Conservation (phyloP, 2,797 vertebrate genomes). For the Crypturellus tataupa region DNA sequence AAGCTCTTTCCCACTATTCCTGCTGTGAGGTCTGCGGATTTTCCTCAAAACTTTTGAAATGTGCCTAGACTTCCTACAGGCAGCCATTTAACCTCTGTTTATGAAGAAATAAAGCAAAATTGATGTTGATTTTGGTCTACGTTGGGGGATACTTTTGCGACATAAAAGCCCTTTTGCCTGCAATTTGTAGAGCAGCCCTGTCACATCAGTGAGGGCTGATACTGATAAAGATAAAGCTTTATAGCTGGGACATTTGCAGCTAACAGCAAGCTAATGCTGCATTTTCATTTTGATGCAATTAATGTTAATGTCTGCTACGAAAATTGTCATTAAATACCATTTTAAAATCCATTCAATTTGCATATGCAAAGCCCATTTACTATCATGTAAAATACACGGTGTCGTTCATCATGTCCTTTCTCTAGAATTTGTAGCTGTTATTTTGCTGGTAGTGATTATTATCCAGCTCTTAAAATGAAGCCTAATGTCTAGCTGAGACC, state of each 20-base stretch:
- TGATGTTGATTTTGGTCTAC: constrained; percentile 81
- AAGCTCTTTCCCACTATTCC: constrained; percentile 41
- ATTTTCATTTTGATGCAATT: constrained; percentile 87
- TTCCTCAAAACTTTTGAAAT: constrained; percentile 42
- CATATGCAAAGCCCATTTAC: constrained; percentile 86
- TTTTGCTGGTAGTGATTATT: constrained; percentile 62
- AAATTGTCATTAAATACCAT: constrained; percentile 89
- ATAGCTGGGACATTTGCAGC: constrained; percentile 79
- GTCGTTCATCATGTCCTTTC: constrained; percentile 72
- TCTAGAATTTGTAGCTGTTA: constrained; percentile 68
- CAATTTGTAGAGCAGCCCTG: constrained; percentile 79
- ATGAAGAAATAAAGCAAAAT: constrained; percentile 84
- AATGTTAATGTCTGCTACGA: constrained; percentile 85
- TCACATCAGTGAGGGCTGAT: constrained; percentile 70
- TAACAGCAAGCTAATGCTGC: constrained; percentile 85
- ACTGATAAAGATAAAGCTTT: constrained; percentile 87
- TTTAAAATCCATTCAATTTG: constrained; percentile 91
- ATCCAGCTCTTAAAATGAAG: constrained; percentile 67
- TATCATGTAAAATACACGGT: constrained; percentile 73
- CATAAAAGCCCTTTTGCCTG: constrained; percentile 84
- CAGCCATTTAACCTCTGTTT: constrained; percentile 86
- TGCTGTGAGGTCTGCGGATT: constrained; percentile 39
- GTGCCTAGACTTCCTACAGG: constrained; percentile 61
- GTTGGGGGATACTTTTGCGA: constrained; percentile 77
- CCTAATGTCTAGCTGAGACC: constrained; percentile 27